Conservation (phyloP, 2,113 vertebrate genomes). For the Pseudolaguvia tuberculata region DNA sequence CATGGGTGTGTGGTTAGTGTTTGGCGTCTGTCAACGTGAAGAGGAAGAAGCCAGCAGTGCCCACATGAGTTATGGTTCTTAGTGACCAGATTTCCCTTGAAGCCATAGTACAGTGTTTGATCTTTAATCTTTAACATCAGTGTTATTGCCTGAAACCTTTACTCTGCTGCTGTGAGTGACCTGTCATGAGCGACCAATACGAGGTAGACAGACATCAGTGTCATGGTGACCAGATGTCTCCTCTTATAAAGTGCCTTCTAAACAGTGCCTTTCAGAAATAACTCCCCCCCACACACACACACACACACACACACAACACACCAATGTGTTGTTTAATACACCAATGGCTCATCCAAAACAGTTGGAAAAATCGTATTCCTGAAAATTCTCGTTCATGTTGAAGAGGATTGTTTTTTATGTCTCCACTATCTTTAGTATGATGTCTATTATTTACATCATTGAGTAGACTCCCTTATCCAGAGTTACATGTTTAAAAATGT, state of each 20-base stretch:
- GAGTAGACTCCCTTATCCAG: too few relatives aligned
- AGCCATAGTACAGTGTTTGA: background rate
- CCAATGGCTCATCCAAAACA: too few relatives aligned
- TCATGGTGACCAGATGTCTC: background rate
- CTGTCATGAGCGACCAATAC: background rate
- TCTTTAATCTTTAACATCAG: background rate
- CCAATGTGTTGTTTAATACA: too few relatives aligned
- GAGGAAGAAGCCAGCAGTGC: conserved; percentile 5
- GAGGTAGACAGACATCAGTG: background rate
- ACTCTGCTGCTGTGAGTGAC: background rate
- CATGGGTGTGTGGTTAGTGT: conserved; percentile 10
- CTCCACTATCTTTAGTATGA: too few relatives aligned
- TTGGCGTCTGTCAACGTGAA: too few relatives aligned
- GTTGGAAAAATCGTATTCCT: too few relatives aligned
- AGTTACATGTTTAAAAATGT: too few relatives aligned
- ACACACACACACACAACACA: too few relatives aligned
- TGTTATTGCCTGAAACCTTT: background rate
- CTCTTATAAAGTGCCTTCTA: background rate
- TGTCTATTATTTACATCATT: too few relatives aligned
- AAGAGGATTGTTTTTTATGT: too few relatives aligned
- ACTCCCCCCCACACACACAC: too few relatives aligned
- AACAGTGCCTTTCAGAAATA: background rate
- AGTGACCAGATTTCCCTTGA: conserved; percentile 18
- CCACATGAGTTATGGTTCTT: background rate
- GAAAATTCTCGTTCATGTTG: too few relatives aligned